Base-by-base conservation (phyloP, 2,888 invertebrate species). In the Tetragonula carbonaria region DNA sequence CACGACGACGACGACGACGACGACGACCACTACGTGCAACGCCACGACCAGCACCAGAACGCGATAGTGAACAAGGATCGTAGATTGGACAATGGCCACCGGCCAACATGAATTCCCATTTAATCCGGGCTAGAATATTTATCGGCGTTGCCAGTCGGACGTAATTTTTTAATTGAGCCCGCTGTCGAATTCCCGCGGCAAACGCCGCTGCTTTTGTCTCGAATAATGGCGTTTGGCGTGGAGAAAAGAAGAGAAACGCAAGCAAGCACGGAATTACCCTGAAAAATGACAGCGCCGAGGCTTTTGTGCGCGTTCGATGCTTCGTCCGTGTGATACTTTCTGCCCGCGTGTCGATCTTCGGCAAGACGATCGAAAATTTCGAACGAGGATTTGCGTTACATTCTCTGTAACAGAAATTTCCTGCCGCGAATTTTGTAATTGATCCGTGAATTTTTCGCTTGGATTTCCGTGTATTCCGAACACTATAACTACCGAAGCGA, bases 121-220 rank as follows among this genome's bases (percentile, higher is more conserved):
- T 79, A 84, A 74, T 67, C 62, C 70, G 28, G 21, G 71, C 28
- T 78, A 38, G 74, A 83, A 82, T 83, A 84, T 84, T 83, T 84
- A 84, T 76, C 83, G 84, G 14, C 70, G 18, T 45, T 21, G 66
- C 50, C 21, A 65, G 59, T 33, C 23, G 45, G 14, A 45, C 62
- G 83, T 74, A 82, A 84, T 82, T 83, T 82, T 84, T 82, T 84
- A 67, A 84, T 67, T 55, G 55, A n/a, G 21, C 23, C 66, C 55
- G 18, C 65, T 70, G 70, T 59, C 71, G 38, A 67, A 67, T 78
- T 62, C 53, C 23, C 65, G 53, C 16, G 55, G 45, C 57, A 16
- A 63, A 62, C 72, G 21, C 13, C 13, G 38, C 16, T 57, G 38
- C 16, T 57, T 33, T 51, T 28, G 67, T 67, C 33, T 23, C 57